phyloP scores from a whole-genome alignment of 2,888 invertebrate genomes.

The Deilephila porcellus region DNA sequence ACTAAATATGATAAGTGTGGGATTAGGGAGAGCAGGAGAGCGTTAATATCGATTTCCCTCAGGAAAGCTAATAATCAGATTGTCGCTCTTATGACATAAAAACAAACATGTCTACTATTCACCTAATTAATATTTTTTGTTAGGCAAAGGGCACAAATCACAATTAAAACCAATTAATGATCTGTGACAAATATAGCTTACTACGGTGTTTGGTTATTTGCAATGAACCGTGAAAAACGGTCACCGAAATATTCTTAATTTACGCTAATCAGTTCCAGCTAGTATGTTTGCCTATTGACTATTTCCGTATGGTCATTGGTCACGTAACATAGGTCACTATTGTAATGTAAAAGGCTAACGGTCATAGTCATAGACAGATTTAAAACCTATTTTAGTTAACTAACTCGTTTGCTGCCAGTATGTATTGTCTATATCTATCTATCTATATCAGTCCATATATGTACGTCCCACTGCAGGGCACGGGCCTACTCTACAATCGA shows the following conservation, averaged over 20 bases:
- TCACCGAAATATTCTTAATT: not conserved
- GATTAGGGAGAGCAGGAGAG: too few relatives aligned
- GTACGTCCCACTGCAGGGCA: too few relatives aligned
- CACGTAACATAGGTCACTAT: not conserved
- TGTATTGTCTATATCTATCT: too few relatives aligned
- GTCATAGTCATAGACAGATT: too few relatives aligned
- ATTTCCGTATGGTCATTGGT: not conserved
- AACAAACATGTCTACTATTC: not conserved
- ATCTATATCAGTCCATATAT: too few relatives aligned
- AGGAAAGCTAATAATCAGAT: too few relatives aligned
- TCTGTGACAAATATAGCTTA: constrained; percentile 1
- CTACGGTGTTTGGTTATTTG: not conserved
- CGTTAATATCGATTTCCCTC: too few relatives aligned
- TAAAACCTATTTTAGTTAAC: too few relatives aligned
- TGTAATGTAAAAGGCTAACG: not conserved
- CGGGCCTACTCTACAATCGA: too few relatives aligned
- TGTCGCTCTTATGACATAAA: too few relatives aligned
- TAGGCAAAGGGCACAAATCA: not conserved
- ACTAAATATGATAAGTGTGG: too few relatives aligned
- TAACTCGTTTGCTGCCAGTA: too few relatives aligned
- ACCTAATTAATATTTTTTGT: not conserved
- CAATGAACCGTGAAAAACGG: not conserved
- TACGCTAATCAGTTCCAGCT: constrained; percentile 1
- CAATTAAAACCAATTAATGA: not conserved
- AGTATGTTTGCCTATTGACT: not conserved